Evolutionary conservation across 2,888 invertebrate genomes (phyloP).

Genomic region (Eristalinus aeneus): DNA sequence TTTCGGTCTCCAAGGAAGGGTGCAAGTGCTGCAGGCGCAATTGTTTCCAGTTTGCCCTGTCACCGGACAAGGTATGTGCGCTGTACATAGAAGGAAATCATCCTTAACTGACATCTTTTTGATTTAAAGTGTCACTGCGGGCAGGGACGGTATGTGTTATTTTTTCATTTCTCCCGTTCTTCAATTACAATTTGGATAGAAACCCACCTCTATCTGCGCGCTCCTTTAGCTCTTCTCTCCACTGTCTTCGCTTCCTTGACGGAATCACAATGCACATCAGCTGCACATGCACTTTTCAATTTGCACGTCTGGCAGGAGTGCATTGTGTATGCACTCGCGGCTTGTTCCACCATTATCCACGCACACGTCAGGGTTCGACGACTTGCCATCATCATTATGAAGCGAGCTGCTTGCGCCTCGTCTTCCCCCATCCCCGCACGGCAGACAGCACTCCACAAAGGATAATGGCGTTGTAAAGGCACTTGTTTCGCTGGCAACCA

Average conservation of each 20-base stretch:
- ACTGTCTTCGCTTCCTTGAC: background rate
- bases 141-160: no score
- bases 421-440: background rate
- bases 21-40: constrained; percentile 80
- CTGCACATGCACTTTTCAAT: background rate
- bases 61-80: constrained; percentile 72
- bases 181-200: no score
- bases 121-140: no score
- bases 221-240: background rate
- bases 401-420: no score
- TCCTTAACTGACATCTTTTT: no score
- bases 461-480: background rate
- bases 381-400: background rate
- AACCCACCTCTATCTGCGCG: no score
- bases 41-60: constrained; percentile 80
- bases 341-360: background rate
- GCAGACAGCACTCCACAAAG: background rate
- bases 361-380: background rate
- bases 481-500: background rate
- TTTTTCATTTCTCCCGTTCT: no score
- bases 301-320: background rate
- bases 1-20: constrained; percentile 75
- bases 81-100: background rate
- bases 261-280: background rate
- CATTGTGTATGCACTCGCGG: background rate